Conservation (phyloP, 92 coral and sea anemone genomes). For the Epizoanthus stellaris region DNA sequence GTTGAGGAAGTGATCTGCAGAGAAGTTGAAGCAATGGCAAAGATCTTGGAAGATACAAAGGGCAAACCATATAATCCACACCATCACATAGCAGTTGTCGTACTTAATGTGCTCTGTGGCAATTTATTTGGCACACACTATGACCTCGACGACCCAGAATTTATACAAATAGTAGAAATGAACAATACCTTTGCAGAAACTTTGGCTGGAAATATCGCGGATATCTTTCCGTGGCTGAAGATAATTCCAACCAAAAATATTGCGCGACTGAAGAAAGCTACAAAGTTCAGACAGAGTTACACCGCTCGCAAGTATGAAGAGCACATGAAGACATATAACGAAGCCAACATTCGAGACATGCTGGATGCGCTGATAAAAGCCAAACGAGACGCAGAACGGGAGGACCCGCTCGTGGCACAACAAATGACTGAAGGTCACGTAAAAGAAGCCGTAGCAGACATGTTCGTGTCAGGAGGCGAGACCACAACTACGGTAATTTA, state of each 20-base stretch:
- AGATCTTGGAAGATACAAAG: slow-evolving; percentile 38
- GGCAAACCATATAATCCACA: slow-evolving; percentile 47
- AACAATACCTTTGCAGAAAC: slow-evolving; percentile 33
- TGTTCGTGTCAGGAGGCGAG: slow-evolving; percentile 60
- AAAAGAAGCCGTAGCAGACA: slow-evolving; percentile 63
- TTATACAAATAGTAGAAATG: slow-evolving; percentile 45
- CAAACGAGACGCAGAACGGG: slow-evolving; percentile 47
- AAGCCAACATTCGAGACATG: slow-evolving; percentile 58
- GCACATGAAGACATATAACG: slow-evolving; percentile 53
- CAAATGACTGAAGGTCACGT: slow-evolving; percentile 68
- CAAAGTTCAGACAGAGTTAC: slow-evolving; percentile 37
- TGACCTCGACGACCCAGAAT: slow-evolving; percentile 55
- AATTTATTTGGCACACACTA: slow-evolving; percentile 48
- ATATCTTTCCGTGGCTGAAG: slow-evolving; percentile 57
- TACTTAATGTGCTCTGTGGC: slow-evolving; percentile 53
- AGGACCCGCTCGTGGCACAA: slow-evolving; percentile 41
- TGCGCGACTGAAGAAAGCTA: slow-evolving; percentile 41
- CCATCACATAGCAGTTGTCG: slow-evolving; percentile 39
- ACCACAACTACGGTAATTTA: slow-evolving; percentile 48
- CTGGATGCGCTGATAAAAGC: slow-evolving; percentile 70
- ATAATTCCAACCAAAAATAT: slow-evolving; percentile 50
- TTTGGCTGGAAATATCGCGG: slow-evolving; percentile 51
- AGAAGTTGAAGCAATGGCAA: slow-evolving; percentile 69
- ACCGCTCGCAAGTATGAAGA: slow-evolving; percentile 49
- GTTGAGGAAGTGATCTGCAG: slow-evolving; percentile 61